Conservation (phyloP, 2,888 invertebrate species). For the Rhingia campestris region DNA sequence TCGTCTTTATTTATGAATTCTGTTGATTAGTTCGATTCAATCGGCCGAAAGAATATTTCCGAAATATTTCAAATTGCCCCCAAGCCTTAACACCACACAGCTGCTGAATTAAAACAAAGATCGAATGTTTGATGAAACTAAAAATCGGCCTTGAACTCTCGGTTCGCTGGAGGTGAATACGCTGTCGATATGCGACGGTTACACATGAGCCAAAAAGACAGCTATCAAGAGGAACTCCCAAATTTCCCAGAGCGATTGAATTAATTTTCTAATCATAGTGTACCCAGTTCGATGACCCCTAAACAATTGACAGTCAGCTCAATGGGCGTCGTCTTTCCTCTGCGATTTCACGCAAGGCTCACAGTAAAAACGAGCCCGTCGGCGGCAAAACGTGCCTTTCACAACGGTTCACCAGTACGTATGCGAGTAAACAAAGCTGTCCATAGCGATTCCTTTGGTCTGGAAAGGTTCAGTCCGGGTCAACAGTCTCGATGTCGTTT, state of each 20-base stretch:
- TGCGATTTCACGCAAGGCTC: not conserved
- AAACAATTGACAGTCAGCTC: conserved; percentile 51
- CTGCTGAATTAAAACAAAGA: not conserved
- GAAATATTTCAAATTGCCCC: not conserved
- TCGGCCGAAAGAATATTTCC: no score
- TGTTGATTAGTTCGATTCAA: conserved; percentile 10
- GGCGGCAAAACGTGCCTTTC: conserved; percentile 67
- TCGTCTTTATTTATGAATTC: not conserved
- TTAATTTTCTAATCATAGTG: conserved; percentile 60
- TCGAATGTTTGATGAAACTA: conserved; percentile 29
- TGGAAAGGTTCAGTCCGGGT: conserved; percentile 67
- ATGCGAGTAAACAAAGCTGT: conserved; percentile 55
- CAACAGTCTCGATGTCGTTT: conserved; percentile 52
- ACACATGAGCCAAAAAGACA: conserved; percentile 21
- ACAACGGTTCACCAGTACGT: conserved; percentile 49
- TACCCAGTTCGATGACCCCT: conserved; percentile 58
- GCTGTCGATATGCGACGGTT: conserved; percentile 43
- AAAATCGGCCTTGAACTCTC: conserved; percentile 52
- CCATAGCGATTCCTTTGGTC: conserved; percentile 36
- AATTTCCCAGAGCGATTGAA: conserved; percentile 26
- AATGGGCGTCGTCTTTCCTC: conserved; percentile 53
- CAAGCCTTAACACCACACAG: not conserved
- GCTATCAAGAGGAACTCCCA: conserved; percentile 48
- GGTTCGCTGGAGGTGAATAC: conserved; percentile 15
- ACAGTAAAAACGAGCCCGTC: conserved; percentile 9